Base-by-base conservation (phyloP, 1,140 invertebrate genomes). In the Pachyrhynchus sulphureomaculatus region DNA sequence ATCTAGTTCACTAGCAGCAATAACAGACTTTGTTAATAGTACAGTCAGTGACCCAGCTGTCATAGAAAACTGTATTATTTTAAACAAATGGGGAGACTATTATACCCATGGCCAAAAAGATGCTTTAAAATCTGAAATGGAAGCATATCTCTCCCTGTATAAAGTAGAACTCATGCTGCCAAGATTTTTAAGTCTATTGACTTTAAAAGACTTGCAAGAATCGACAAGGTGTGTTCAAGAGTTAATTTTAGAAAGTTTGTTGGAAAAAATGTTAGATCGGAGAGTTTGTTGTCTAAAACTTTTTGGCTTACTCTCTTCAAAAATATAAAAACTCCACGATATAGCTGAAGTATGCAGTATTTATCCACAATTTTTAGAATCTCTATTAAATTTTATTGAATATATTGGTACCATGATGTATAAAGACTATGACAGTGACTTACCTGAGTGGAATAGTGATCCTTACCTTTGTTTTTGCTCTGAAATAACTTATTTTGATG, bases 361-460 rank as follows among this genome's bases (percentile, higher is more conserved):
- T 37, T 72, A 80, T 75, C 41, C 32, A 21, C 66, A 77, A 47
- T 77, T 87, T 69, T 77, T 79, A 47, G 70, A 73, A 36, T 70
- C 77, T 48, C 76, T 85, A 29, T 65, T 80, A n/a, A 81, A 81
- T 68, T 79, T 78, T 64, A 71, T 86, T 37, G 74, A 82, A 49
- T 82, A 84, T 68, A 79, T 81, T 65, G 79, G 79, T 20, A 73
- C 69, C 62, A 81, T 82, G 78, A 70, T 66, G 44, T 68, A 68
- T 8, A 49, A 78, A 64, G 42, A 58, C 21, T 9, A 23, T 18
- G 13, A 68, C 69, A 32, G 37, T 75, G 10, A 68, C 65, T 55
- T 68, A 10, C 5, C 8, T 26, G 44, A 48, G 44, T 77, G 78
- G 81, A 63, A 76, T 60, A 61, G 20, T 33, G 56, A 70, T 64